Evolutionary conservation across 2,113 vertebrate genomes (phyloP).

Genomic region (Danionella cerebrum): DNA sequence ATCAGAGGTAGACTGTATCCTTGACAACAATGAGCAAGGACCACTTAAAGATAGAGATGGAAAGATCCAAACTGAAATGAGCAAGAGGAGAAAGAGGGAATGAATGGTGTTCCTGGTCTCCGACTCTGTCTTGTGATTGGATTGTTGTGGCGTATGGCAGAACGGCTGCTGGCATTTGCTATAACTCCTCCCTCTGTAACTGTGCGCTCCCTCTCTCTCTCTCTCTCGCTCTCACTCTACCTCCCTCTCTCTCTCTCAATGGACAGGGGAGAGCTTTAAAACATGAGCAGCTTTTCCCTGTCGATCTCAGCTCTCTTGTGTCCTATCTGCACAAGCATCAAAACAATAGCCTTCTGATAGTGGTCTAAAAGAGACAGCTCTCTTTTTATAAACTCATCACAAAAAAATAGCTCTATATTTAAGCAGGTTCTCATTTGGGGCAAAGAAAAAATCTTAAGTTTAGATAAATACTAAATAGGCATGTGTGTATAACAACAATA

Average conservation of each 20-base stretch:
- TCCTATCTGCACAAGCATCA: constrained; percentile 33
- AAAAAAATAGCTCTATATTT: too few relatives aligned
- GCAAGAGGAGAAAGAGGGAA: constrained; percentile 4
- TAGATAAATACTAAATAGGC: too few relatives aligned
- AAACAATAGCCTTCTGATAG: constrained; percentile 68
- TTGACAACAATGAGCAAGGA: constrained; percentile 24
- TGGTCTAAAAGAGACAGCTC: constrained; percentile 8
- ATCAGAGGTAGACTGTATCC: constrained; percentile 23
- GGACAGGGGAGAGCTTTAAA: constrained; percentile 58
- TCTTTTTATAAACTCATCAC: too few relatives aligned
- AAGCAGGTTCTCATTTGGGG: too few relatives aligned
- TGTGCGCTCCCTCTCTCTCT: neutral
- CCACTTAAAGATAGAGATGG: neutral
- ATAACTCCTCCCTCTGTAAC: constrained; percentile 2
- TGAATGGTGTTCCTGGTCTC: constrained; percentile 23
- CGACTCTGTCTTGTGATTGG: constrained; percentile 33
- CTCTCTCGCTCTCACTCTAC: constrained; percentile 9
- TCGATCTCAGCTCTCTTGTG: constrained; percentile 19
- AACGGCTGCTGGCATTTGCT: constrained; percentile 18
- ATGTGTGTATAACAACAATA: too few relatives aligned
- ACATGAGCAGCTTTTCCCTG: constrained; percentile 54
- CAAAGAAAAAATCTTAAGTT: too few relatives aligned
- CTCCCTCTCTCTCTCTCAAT: constrained; percentile 23
- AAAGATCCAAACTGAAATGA: constrained; percentile 2
- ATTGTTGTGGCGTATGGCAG: constrained; percentile 9